Evolutionary conservation across 2,888 invertebrate species (phyloP), one percentile per base, ranked within the genome.

Genomic region (Chromoteleia sp.): DNA sequence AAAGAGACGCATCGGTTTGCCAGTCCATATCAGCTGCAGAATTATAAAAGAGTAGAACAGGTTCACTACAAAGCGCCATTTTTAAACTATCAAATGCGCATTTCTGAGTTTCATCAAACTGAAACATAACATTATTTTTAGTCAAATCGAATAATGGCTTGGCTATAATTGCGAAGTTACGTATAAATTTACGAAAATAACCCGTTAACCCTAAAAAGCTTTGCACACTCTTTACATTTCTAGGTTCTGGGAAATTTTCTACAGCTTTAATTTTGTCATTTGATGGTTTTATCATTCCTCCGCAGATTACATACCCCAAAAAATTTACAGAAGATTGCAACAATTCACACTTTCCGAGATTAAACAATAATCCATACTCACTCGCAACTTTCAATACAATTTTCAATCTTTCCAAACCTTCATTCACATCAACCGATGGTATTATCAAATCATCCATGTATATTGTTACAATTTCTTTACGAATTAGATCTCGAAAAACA

Each of bases 1-100:
- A n/a, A n/a, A n/a, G n/a, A n/a, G n/a, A n/a, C n/a, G n/a, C n/a
- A n/a, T n/a, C n/a, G n/a, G n/a, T n/a, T n/a, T n/a, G n/a, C 21
- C 0, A 43, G 15, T 25, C 63, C 0, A 74, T 82, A 3, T 75
- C 54, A 0, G 67, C 67, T 0, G 8, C 25, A 0, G 25, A 4
- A 0, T 39, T 25, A 6, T 76, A 80, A 1, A 82, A 43, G 7
- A 7, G 29, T 6, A 79, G 36, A 0, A 79, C 48, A 0, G 79
- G 71, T 7, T 48, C 41, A 0, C 4, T 14, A 41, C 41, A 41
- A 0, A 41, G 4, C 15, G 41, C 41, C 2, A 5, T n/a, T 41
- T 41, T 41, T 14, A 41, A 41, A 3, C 15, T 4, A 8, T 41
- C 3, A 14, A 41, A 41, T 14, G 41, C 41, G 14, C 14, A 15